A percentile compares a stretch with the other conserved stretches of the same genome.
Evolutionary conservation across 2,113 vertebrate genomes (phyloP).

Genomic region (Amazona vittata): DNA sequence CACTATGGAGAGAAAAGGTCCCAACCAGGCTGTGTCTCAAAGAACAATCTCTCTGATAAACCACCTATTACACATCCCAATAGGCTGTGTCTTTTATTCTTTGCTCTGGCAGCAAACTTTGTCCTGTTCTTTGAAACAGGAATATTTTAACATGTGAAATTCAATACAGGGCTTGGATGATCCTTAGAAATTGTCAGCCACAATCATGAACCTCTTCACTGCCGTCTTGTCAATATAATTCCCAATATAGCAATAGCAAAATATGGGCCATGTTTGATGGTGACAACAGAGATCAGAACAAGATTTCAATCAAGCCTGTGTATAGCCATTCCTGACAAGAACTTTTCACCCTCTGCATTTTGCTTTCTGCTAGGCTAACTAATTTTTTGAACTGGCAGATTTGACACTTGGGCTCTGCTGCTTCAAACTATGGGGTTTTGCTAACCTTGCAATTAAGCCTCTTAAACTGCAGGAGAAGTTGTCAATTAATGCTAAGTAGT

Average conservation of each 20-base stretch:
- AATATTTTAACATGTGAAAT: not conserved
- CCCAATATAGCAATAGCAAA: not conserved
- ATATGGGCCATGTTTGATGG: not conserved
- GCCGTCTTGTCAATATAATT: not conserved
- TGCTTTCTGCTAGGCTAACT: constrained; percentile 15
- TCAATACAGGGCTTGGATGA: not conserved
- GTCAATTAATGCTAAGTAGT: constrained; percentile 66
- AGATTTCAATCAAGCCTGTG: not conserved
- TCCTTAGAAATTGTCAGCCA: not conserved
- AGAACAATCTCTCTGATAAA: not conserved
- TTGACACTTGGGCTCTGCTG: constrained; percentile 44
- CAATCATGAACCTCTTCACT: not conserved
- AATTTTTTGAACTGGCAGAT: constrained; percentile 49
- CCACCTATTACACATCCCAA: not conserved
- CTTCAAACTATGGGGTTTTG: constrained; percentile 22
- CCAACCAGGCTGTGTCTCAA: not conserved
- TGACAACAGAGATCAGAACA: not conserved
- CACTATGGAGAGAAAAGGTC: not conserved
- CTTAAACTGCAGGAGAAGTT: constrained; percentile 15
- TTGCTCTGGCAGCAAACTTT: not conserved
- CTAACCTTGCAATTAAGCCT: constrained; percentile 66
- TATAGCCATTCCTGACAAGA: not conserved
- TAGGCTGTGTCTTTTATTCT: not conserved
- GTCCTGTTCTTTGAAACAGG: not conserved
- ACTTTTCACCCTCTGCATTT: constrained; percentile 27